phyloP scores from a whole-genome alignment of 2,797 vertebrate genomes.

The Petrocephalus schoutedeni region DNA sequence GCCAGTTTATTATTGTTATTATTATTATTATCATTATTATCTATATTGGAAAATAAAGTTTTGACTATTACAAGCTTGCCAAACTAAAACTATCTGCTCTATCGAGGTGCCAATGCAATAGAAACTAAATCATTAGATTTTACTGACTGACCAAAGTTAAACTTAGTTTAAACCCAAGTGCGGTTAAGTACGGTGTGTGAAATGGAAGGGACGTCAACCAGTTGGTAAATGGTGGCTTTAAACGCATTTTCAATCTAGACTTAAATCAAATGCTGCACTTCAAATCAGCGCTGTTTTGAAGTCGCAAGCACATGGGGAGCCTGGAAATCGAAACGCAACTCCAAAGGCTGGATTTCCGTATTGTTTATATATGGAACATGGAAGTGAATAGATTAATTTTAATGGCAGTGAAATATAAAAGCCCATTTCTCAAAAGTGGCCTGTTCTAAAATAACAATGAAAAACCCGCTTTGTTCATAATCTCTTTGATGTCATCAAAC shows the following conservation, averaged over 20 bases:
- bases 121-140: not conserved
- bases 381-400: constrained; percentile 40
- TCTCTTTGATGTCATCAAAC: constrained; percentile 38
- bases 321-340: constrained; percentile 23
- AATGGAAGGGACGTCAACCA: constrained; percentile 12
- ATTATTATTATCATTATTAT: not conserved
- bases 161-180: not conserved
- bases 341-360: constrained; percentile 39
- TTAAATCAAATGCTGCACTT: constrained; percentile 35
- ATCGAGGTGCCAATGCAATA: not conserved
- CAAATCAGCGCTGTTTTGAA: constrained; percentile 40
- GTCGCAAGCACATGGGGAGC: constrained; percentile 29
- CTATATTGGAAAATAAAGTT: not conserved
- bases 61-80: not conserved
- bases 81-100: not conserved
- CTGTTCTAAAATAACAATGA: constrained; percentile 32
- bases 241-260: constrained; percentile 5
- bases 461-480: constrained; percentile 39
- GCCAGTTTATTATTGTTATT: not conserved
- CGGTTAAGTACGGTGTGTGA: not conserved
- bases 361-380: constrained; percentile 40
- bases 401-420: constrained; percentile 42
- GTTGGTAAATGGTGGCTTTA: constrained; percentile 6
- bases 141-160: not conserved
- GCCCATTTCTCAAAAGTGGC: constrained; percentile 34